Percentiles rank a stretch among this genome's conserved stretches.
phyloP scores from a whole-genome alignment of 2,797 vertebrate species.

The Pangasius larnaudii region DNA sequence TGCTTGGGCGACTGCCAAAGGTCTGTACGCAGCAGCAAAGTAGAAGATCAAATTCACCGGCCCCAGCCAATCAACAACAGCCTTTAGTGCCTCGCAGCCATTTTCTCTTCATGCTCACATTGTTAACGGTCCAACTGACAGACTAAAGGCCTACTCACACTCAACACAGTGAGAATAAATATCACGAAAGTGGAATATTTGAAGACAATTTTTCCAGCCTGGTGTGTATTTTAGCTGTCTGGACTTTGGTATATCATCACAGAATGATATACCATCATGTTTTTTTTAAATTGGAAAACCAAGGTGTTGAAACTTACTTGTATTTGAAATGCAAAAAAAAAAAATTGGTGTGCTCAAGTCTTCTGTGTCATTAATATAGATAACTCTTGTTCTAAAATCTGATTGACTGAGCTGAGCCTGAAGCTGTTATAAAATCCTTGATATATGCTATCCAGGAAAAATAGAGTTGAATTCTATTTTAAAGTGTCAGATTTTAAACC shows the following conservation, averaged over 20 bases:
- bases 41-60: conserved; percentile 19
- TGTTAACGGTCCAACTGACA: not conserved
- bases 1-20: not conserved
- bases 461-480: not conserved
- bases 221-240: not conserved
- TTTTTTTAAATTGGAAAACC: no score
- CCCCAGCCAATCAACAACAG: conserved; percentile 18
- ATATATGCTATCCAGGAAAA: not conserved
- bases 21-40: not conserved
- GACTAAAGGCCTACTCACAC: not conserved
- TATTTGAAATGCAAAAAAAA: no score
- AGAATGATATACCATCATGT: not conserved
- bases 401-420: not conserved
- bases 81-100: not conserved
- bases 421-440: not conserved
- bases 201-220: not conserved
- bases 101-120: conserved; percentile 16
- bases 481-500: not conserved
- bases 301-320: no score
- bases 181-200: not conserved
- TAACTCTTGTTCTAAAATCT: not conserved
- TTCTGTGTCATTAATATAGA: not conserved
- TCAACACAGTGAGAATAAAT: not conserved
- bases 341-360: not conserved
- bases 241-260: not conserved